These are phyloP conservation scores for Tridacna crocea DNA, from an alignment of 2,888 invertebrate species.

Conservation along the genomic window DNA sequence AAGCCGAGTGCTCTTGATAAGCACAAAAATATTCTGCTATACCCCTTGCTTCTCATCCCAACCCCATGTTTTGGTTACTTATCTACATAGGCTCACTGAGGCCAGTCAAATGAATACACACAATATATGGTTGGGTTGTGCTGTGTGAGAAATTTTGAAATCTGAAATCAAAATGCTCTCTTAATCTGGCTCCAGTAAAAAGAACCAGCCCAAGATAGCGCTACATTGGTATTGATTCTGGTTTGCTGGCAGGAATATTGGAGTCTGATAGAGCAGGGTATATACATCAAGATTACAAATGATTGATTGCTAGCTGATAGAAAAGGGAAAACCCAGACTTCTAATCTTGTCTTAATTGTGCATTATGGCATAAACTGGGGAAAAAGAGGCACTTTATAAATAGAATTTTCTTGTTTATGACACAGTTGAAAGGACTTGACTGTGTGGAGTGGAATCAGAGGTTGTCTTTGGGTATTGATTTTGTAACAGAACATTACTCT, in stretches of 20 bases:
- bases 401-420: slow-evolving; percentile 23
- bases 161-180: background rate
- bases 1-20: too few species aligned
- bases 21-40: too few species aligned
- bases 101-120: background rate
- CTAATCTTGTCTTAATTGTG: slow-evolving; percentile 59
- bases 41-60: too few species aligned
- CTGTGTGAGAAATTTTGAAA: too few species aligned
- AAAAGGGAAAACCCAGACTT: slow-evolving; percentile 59
- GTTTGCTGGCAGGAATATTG: slow-evolving; percentile 26
- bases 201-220: too few species aligned
- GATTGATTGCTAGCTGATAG: slow-evolving; percentile 34
- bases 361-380: slow-evolving; percentile 50
- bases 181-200: background rate
- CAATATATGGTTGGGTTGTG: background rate
- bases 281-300: slow-evolving; percentile 39
- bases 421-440: slow-evolving; percentile 1
- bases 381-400: slow-evolving; percentile 36
- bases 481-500: background rate
- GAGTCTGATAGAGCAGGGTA: slow-evolving; percentile 37
- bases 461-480: slow-evolving; percentile 3
- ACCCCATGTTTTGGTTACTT: background rate
- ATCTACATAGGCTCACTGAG: background rate
- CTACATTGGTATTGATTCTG: slow-evolving; percentile 15
- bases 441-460: background rate